A percentile compares a stretch with the other conserved stretches of the same genome.
Evolutionary conservation across 2,888 invertebrate species (phyloP).

Genomic region (Ellobium chinense): DNA sequence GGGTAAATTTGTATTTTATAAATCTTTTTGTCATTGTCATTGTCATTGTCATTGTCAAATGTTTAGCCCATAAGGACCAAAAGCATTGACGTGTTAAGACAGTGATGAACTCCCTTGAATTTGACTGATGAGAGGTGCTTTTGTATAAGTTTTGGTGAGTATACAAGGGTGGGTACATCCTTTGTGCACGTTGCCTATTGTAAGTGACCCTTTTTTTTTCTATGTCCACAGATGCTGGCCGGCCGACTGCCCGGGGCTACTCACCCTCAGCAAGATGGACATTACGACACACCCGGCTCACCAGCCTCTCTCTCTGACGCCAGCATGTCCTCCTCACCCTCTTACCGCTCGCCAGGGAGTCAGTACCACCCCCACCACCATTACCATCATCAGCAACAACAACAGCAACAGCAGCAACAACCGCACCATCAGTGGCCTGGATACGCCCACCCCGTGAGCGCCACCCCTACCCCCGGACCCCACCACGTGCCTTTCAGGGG

Average conservation of each 20-base stretch:
- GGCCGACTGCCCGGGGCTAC: not conserved
- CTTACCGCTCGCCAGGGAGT: not conserved
- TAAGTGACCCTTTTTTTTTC: no score
- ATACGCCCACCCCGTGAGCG: constrained; percentile 11
- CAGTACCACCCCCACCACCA: not conserved
- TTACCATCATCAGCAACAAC: not conserved
- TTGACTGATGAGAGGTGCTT: no score
- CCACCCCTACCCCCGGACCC: not conserved
- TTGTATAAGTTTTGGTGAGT: no score
- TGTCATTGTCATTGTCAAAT: no score
- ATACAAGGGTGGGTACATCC: no score
- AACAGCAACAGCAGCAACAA: constrained; percentile 4
- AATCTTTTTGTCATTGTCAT: no score
- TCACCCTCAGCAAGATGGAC: not conserved
- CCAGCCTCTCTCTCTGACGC: not conserved
- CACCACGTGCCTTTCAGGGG: constrained; percentile 42
- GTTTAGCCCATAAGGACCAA: no score
- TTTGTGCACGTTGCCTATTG: no score
- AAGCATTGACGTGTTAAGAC: no score
- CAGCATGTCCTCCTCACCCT: not conserved
- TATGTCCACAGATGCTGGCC: constrained; percentile 19
- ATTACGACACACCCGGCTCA: not conserved
- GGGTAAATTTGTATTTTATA: no score
- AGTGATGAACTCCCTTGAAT: no score
- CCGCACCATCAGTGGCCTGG: constrained; percentile 15